Conservation (phyloP, 2,888 invertebrate genomes). For the Melolontha melolontha region DNA sequence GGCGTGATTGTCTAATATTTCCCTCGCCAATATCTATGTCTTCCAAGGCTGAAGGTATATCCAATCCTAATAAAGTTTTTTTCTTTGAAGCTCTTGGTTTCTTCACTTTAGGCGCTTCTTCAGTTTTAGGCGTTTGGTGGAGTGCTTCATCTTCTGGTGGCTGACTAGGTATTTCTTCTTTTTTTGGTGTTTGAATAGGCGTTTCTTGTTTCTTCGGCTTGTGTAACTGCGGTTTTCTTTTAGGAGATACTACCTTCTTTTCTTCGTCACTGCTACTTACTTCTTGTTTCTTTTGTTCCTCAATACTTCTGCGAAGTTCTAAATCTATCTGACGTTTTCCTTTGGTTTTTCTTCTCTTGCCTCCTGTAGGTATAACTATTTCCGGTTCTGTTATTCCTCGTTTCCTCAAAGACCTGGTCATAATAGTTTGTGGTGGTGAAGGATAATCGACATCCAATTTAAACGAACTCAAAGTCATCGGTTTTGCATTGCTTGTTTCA, state of each 20-base stretch:
- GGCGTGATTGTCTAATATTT: conserved; percentile 82
- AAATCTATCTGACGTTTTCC: conserved; percentile 59
- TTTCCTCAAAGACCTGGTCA: conserved; percentile 34
- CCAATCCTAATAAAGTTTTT: conserved; percentile 65
- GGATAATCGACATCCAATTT: conserved; percentile 50
- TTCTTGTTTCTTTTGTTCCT: conserved; percentile 68
- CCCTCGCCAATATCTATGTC: conserved; percentile 60
- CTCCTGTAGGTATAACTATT: conserved; percentile 47
- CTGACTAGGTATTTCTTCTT: background rate
- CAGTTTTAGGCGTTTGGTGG: conserved; percentile 28
- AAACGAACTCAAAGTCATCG: conserved; percentile 48
- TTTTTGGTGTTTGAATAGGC: conserved; percentile 32
- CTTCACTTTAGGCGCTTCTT: conserved; percentile 11
- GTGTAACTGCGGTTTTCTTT: conserved; percentile 40
- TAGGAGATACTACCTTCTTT: conserved; percentile 40
- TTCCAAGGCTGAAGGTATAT: conserved; percentile 61
- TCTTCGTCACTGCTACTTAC: conserved; percentile 68
- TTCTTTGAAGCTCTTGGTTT: conserved; percentile 46
- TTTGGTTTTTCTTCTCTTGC: conserved; percentile 52
- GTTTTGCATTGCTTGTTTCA: background rate
- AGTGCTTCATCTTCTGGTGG: conserved; percentile 26
- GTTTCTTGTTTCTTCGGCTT: conserved; percentile 47
- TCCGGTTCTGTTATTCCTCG: conserved; percentile 23
- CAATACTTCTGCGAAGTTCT: conserved; percentile 63
- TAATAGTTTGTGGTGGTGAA: conserved; percentile 31